Conservation (phyloP, 2,888 invertebrate species). For the Yponomeuta evonymella region DNA sequence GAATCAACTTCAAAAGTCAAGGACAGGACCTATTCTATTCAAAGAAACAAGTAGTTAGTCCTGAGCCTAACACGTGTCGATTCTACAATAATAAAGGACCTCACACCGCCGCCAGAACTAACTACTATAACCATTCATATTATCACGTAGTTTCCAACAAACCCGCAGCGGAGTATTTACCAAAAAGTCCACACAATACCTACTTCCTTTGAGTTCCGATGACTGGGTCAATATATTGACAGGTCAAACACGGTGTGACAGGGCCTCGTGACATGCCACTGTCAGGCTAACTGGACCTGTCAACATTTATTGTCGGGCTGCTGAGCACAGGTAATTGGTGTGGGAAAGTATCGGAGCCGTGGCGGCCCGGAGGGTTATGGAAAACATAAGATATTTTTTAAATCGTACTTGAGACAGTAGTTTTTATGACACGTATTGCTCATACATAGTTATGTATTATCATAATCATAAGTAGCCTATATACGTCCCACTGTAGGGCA, state of each 20-base stretch:
- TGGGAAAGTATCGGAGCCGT: background rate
- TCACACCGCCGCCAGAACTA: background rate
- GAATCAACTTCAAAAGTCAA: no score
- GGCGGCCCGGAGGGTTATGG: background rate
- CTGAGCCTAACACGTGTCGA: no score
- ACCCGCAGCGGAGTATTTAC: background rate
- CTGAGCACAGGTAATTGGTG: background rate
- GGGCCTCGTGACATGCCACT: slow-evolving; percentile 7
- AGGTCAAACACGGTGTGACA: background rate
- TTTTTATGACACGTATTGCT: no score
- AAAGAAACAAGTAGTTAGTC: no score
- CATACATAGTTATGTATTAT: no score
- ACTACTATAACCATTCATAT: background rate
- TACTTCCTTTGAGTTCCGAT: background rate
- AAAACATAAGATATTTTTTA: background rate
- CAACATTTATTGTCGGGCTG: background rate
- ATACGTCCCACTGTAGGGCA: no score
- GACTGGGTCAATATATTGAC: slow-evolving; percentile 6
- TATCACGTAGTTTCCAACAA: background rate
- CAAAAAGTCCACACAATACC: background rate
- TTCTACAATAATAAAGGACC: background rate
- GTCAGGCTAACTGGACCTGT: background rate
- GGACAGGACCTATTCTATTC: no score
- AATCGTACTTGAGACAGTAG: no score
- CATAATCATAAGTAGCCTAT: no score